Evolutionary conservation across 2,113 vertebrate genomes (phyloP), one percentile per base, ranked within the genome.

Genomic region (Numenius arquata): DNA sequence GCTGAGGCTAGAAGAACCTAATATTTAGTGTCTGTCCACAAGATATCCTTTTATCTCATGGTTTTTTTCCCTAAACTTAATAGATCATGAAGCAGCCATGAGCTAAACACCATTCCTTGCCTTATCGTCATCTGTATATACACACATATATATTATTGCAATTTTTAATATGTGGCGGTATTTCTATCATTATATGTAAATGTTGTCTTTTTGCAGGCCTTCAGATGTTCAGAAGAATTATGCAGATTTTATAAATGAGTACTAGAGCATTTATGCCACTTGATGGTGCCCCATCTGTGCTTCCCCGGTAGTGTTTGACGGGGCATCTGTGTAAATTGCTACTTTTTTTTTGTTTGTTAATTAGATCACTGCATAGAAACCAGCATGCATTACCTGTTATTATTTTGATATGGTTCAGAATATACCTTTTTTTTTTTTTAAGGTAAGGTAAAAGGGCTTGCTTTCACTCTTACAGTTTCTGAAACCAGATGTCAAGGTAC

Each of bases 181-280:
- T 88, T 76, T 73, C 38, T 34, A 43, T 21, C 9, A 38, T 65
- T 91, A 32, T 55, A 41, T 88, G 96, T 80, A 88, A 92, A 83
- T 72, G 26, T 66, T 8, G 48, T 26, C 80, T 96, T 95, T 93
- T 92, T 94, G 70, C 53, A 93, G 58, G 30, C 41, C n/a, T 96
- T 97, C 94, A 96, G 74, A 92, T 96, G 68, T 89, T 95, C 65
- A 56, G 84, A 92, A 96, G 86, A 95, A 90, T 91, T 85, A 94
- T 76, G 71, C 36, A 92, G 81, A 95, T 95, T 96, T 97, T 92
- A 92, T 71, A 96, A 95, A 91, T 50, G 53, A 97, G 45, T 92
- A 82, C 74, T 71, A 83, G 61, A 95, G 52, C 66, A 94, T 91
- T 84, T 94, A 72, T 92, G 72, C 68, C 87, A 93, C 95, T 95